Conservation (phyloP, 2,888 invertebrate genomes). For the Plagiodera versicolora region DNA sequence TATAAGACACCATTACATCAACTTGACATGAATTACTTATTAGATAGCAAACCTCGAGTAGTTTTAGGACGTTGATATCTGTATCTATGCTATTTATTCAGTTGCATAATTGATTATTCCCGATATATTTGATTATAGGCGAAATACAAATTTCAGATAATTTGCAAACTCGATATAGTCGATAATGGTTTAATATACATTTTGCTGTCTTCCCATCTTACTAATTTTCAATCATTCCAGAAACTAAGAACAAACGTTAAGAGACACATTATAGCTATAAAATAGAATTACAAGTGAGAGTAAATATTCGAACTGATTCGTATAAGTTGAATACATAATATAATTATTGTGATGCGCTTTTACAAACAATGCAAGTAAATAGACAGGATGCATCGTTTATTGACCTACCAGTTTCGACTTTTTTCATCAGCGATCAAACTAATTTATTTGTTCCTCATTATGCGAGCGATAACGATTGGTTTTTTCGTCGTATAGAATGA, state of each 20-base stretch:
- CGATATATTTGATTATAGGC: not conserved
- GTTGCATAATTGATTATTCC: not conserved
- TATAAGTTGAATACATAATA: no score
- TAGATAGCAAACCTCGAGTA: not conserved
- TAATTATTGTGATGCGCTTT: not conserved
- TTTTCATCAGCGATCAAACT: constrained; percentile 1
- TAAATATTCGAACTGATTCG: no score
- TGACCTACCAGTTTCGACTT: constrained; percentile 11
- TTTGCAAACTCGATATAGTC: no score
- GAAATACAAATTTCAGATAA: no score
- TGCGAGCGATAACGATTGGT: constrained; percentile 1
- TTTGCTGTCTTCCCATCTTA: no score
- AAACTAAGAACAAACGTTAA: no score
- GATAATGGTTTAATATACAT: no score
- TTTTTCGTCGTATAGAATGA: not conserved
- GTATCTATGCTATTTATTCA: not conserved
- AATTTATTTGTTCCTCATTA: constrained; percentile 13
- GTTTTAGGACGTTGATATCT: not conserved
- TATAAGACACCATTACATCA: not conserved
- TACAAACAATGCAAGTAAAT: constrained; percentile 13
- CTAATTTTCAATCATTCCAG: no score
- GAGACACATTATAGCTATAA: no score
- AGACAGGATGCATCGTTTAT: constrained; percentile 16
- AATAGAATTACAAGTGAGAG: no score
- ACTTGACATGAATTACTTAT: not conserved